A percentile compares a stretch with the other conserved stretches of the same genome.
phyloP scores from a whole-genome alignment of 2,797 vertebrate species.

The Spea hammondii region DNA sequence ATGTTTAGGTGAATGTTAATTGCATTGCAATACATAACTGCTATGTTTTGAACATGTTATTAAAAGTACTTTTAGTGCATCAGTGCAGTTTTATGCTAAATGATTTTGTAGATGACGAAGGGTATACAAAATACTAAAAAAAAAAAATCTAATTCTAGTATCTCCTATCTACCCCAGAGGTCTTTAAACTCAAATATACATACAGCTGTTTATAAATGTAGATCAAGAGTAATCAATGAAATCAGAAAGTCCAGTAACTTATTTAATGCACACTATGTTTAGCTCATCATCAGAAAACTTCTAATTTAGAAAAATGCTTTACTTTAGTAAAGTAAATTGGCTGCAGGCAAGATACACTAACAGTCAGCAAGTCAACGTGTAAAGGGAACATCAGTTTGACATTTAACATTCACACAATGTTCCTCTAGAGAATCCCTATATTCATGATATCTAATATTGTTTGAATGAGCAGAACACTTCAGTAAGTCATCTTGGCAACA shows the following conservation, averaged over 20 bases:
- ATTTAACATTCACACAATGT: constrained; percentile 27
- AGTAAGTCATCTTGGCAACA: constrained; percentile 1
- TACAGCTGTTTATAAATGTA: background rate
- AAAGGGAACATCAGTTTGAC: constrained; percentile 25
- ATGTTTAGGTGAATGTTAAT: background rate
- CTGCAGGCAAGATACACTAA: constrained; percentile 29
- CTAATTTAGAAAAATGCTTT: constrained; percentile 19
- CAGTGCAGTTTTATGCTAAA: no score
- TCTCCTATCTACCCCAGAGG: no score
- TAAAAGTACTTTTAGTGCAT: no score
- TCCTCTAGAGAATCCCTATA: constrained; percentile 20
- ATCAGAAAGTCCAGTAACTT: background rate
- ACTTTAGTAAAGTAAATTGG: constrained; percentile 8
- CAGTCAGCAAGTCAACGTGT: constrained; percentile 13
- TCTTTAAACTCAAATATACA: no score
- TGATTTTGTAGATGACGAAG: no score
- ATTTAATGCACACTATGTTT: constrained; percentile 20
- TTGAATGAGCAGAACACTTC: background rate
- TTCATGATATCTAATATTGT: constrained; percentile 1
- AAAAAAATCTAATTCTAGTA: no score
- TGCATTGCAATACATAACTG: no score
- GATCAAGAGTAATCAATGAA: constrained; percentile 21
- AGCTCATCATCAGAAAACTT: constrained; percentile 13
- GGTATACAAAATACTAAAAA: no score
- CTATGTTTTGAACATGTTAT: no score